Percentiles rank a stretch among this genome's conserved stretches.
Evolutionary conservation across 2,113 vertebrate genomes (phyloP).

Genomic region (Psophia crepitans): DNA sequence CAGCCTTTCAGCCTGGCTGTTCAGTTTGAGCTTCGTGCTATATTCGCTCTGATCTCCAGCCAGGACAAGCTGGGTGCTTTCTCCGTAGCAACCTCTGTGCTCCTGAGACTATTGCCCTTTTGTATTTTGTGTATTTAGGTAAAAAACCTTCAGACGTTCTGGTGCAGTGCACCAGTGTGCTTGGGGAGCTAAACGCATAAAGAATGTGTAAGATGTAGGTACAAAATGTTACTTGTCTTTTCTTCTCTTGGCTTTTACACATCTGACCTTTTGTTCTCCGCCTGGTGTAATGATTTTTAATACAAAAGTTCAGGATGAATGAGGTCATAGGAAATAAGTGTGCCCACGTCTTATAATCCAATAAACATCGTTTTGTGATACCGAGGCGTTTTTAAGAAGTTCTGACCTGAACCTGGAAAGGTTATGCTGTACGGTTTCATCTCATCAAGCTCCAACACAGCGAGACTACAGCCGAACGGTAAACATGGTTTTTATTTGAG

Average conservation of each 20-base stretch:
- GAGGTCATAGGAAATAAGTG: slow-evolving; percentile 57
- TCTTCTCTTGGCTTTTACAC: slow-evolving; percentile 30
- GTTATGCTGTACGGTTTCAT: neutral
- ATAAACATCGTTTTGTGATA: slow-evolving; percentile 54
- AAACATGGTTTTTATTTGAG: slow-evolving; percentile 45
- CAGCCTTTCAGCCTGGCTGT: neutral
- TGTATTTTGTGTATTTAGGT: neutral
- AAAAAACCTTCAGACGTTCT: neutral
- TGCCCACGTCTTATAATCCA: slow-evolving; percentile 49
- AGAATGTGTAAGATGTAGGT: neutral
- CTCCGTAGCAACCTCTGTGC: too few relatives aligned
- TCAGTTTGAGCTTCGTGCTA: neutral
- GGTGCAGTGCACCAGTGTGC: neutral
- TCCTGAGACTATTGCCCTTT: neutral
- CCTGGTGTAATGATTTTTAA: slow-evolving; percentile 39
- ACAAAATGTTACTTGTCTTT: slow-evolving; percentile 25
- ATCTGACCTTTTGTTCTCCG: slow-evolving; percentile 39
- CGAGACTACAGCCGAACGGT: slow-evolving; percentile 11
- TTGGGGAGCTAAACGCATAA: neutral
- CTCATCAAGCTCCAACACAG: slow-evolving; percentile 43
- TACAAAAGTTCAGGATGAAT: slow-evolving; percentile 24
- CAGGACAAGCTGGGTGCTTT: neutral
- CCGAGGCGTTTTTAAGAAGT: slow-evolving; percentile 57
- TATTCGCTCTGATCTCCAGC: neutral
- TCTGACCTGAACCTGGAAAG: slow-evolving; percentile 47